Percentiles rank a stretch among this genome's conserved stretches.
Evolutionary conservation across 2,888 invertebrate genomes (phyloP).

Genomic region (Hermodice carunculata): DNA sequence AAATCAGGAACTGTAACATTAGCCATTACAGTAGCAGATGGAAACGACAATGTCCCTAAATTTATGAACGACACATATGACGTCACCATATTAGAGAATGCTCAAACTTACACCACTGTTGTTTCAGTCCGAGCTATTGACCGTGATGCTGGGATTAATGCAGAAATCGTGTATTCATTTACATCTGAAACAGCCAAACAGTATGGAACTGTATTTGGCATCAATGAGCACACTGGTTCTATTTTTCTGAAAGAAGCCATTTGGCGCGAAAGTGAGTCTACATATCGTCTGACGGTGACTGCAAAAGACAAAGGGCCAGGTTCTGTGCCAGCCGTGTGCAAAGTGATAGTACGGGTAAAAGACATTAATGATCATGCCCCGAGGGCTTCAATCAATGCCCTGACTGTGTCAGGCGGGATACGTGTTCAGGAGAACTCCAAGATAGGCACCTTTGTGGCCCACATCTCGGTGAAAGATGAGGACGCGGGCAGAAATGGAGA

Average conservation of each 20-base stretch:
- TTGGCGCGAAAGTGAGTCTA: conserved; percentile 9
- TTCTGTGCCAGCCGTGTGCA: conserved; percentile 12
- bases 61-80: conserved; percentile 74
- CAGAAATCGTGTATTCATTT: conserved; percentile 88
- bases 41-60: conserved; percentile 59
- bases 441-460: conserved; percentile 18
- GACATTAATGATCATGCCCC: conserved; percentile 30
- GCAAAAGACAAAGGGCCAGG: conserved; percentile 16
- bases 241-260: conserved; percentile 5
- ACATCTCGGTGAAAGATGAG: conserved; percentile 12
- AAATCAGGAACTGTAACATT: conserved; percentile 35
- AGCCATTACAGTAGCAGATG: conserved; percentile 51
- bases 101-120: conserved; percentile 83
- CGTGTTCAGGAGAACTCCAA: conserved; percentile 14
- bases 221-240: conserved; percentile 17
- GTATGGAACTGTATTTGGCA: conserved; percentile 14
- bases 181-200: conserved; percentile 76
- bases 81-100: conserved; percentile 85
- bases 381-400: conserved; percentile 14
- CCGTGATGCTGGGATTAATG: conserved; percentile 89
- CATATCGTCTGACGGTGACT: conserved; percentile 13
- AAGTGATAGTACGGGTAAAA: conserved; percentile 20
- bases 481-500: conserved; percentile 16
- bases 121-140: conserved; percentile 84
- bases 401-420: conserved; percentile 9